Evolutionary conservation across 1,140 invertebrate species (phyloP).

Genomic region (Marisa cornuarietis): DNA sequence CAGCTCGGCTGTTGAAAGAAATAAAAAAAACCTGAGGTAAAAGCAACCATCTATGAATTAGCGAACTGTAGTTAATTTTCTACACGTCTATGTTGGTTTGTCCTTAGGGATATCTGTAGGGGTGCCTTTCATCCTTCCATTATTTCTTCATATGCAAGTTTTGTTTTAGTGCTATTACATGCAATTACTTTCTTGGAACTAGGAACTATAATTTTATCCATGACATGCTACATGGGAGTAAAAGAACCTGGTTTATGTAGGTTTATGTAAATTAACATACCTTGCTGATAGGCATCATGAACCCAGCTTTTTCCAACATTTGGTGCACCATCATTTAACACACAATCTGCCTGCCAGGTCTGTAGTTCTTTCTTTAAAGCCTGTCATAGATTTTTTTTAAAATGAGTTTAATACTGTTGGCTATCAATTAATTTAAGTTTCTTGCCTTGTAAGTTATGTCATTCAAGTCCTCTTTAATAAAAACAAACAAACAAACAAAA

Average conservation of each 20-base stretch:
- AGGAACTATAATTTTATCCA: no score
- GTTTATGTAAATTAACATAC: constrained; percentile 41
- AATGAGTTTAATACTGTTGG: background rate
- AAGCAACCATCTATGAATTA: background rate
- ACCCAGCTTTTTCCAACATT: constrained; percentile 98
- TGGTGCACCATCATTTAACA: constrained; percentile 97
- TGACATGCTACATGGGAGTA: no score
- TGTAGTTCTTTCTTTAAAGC: constrained; percentile 72
- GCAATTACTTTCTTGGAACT: no score
- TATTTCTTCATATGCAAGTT: no score
- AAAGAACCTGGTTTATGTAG: no score
- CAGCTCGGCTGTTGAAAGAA: constrained; percentile 72
- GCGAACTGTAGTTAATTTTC: no score
- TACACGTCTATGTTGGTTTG: no score
- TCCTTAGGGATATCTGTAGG: no score
- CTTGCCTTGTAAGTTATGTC: background rate
- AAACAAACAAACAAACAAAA: no score
- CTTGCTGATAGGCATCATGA: constrained; percentile 96
- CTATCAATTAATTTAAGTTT: background rate
- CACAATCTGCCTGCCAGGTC: constrained; percentile 84
- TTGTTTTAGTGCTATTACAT: no score
- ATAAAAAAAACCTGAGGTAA: background rate
- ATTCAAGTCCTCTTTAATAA: background rate
- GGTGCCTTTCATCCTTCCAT: no score
- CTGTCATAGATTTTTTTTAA: constrained; percentile 71